Base-by-base conservation (phyloP, 2,888 invertebrate species). In the Priapulus caudatus region DNA sequence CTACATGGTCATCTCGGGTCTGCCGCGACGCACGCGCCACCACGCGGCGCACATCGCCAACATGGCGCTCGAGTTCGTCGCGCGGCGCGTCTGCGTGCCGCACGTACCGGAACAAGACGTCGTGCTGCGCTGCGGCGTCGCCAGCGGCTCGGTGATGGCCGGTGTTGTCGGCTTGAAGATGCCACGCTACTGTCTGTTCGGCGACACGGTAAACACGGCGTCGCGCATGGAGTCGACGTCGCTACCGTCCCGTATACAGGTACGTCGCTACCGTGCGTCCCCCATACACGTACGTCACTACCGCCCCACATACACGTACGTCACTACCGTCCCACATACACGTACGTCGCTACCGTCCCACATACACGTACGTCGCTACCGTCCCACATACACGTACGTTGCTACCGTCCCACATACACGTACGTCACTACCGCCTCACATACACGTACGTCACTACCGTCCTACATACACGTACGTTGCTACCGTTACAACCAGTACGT, bases 171-270 rank as follows among this genome's bases (percentile, higher is more conserved):
- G 59, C 10, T 46, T 45, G 16, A 50, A 55, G 2, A 48, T 58
- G n/a, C 62, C 61, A 1, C 54, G 55, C 44, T 61, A 59, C 45
- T 49, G 54, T 15, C 45, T 60, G 16, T 53, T 62, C 5, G 63
- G 63, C 1, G 54, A 56, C 20, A 56, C 59, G 0, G 52, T 61
- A 18, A 60, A 61, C 23, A 56, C 60, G 4, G 54, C 60, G 15
- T 48, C 47, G 4, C 23, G 59, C 2, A 49, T 63, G 47, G 54
- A 58, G 18, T 23, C 49, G 4, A 24, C 53, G 2, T 54, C 58
- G 3, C 23, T 52, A n/a, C 52, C 56, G 2, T 45, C 51, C 24
- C 54, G 54, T 23, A 59, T 63, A 18, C 52, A 51, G n/a, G 53
- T 60, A 33, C n/a, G n/a, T n/a, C n/a, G n/a, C n/a, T n/a, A n/a